Evolutionary conservation across 2,888 invertebrate species (phyloP).

Genomic region (Cataglyphis albicans): DNA sequence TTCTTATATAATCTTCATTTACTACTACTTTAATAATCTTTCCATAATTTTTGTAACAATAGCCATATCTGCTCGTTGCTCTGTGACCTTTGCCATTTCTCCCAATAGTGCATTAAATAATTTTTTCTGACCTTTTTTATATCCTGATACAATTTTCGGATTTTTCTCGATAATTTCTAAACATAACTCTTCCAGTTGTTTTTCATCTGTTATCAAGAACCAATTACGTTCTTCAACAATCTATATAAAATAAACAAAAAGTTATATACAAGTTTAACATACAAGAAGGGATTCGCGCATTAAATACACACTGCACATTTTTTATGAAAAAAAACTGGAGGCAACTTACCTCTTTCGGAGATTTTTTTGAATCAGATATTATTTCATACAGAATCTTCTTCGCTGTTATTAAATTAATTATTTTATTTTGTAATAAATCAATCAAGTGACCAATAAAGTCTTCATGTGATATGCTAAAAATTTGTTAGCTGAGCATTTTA

Average conservation of each 20-base stretch:
- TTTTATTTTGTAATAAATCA: constrained; percentile 88
- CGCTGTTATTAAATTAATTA: constrained; percentile 89
- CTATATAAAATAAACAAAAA: constrained; percentile 75
- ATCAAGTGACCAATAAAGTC: constrained; percentile 89
- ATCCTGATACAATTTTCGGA: constrained; percentile 89
- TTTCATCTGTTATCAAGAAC: constrained; percentile 89
- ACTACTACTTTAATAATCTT: constrained; percentile 83
- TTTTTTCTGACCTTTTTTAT: constrained; percentile 90
- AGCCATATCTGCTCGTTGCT: constrained; percentile 90
- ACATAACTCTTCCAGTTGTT: constrained; percentile 89
- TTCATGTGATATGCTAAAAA: constrained; percentile 86
- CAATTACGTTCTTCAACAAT: constrained; percentile 90
- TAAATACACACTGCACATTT: constrained; percentile 6
- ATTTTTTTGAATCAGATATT: constrained; percentile 83
- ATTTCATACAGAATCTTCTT: constrained; percentile 87
- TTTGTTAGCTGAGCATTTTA: constrained; percentile 3
- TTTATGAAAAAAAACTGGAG: constrained; percentile 20
- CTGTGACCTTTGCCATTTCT: constrained; percentile 88
- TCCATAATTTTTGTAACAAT: constrained; percentile 88
- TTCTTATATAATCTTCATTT: not conserved
- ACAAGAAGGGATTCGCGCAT: not conserved
- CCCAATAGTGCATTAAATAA: constrained; percentile 90
- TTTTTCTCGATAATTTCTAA: constrained; percentile 89
- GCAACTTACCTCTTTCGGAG: constrained; percentile 84
- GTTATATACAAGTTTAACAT: not conserved